Conservation (phyloP, 2,113 vertebrate genomes). For the Myotis lucifugus region DNA sequence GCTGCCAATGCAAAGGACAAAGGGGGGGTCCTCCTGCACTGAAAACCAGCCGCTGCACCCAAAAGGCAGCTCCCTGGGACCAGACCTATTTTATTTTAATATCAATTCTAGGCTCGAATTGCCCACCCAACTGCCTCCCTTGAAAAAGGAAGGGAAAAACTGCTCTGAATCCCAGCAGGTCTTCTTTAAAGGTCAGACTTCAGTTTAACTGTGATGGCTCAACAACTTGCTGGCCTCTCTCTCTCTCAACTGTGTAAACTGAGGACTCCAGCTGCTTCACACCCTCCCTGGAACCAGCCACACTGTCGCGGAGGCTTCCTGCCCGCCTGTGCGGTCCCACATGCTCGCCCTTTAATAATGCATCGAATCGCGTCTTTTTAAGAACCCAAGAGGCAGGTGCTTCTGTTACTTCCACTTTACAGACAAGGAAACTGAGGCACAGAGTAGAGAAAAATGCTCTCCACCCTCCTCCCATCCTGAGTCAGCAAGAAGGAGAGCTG, state of each 20-base stretch:
- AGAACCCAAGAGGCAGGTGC: neutral
- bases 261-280: neutral
- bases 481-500: neutral
- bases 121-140: neutral
- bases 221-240: neutral
- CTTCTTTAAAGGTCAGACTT: neutral
- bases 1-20: conserved; percentile 28
- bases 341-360: no score
- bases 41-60: neutral
- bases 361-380: neutral
- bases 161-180: neutral
- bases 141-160: neutral
- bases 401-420: neutral
- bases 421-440: neutral
- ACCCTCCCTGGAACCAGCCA: no score
- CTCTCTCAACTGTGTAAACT: neutral
- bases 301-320: neutral
- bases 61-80: conserved; percentile 18
- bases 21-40: conserved; percentile 9
- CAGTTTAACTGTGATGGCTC: neutral
- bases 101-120: conserved; percentile 55
- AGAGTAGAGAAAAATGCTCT: neutral
- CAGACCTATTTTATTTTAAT: conserved; percentile 50
- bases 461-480: rapidly evolving
- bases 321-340: neutral